Base-by-base conservation (phyloP, 64 coral and sea anemone genomes). In the Cladopsammia gracilis region DNA sequence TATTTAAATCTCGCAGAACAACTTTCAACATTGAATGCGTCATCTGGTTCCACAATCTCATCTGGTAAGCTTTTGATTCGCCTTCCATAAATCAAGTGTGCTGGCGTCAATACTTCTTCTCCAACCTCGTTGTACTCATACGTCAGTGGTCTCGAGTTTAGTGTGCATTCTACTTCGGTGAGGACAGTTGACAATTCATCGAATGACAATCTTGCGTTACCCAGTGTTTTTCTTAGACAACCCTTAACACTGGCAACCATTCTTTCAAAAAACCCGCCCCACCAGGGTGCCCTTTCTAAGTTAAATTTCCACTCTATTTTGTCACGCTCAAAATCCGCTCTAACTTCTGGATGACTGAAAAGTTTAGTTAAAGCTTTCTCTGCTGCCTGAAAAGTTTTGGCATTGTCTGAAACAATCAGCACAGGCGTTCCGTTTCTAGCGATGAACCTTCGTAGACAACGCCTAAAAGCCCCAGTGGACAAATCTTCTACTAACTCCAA, bases 91-190 rank as follows among this genome's bases (percentile, higher is more conserved):
- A n/a, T n/a, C n/a, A n/a, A n/a, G n/a, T n/a, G n/a, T n/a, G n/a
- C n/a, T n/a, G n/a, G n/a, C n/a, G n/a, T n/a, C n/a, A n/a, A n/a
- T n/a, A n/a, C n/a, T n/a, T n/a, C n/a, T n/a, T n/a, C n/a, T n/a
- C n/a, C n/a, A 76, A 89, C 87, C 68, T 89, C 87, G 25, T 61
- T 77, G 62, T 89, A 89, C 87, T 75, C 87, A 46, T 89, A 76
- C 12, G 71, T 76, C 54, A 89, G 56, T 14, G 71, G 71, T 57
- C 87, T 89, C 23, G 48, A n/a, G n/a, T 89, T 89, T 25, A 76
- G 70, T 54, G 86, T 89, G 10, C 44, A 49, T 76, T 89, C 86
- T 48, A 75, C 70, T 50, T 89, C 86, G 42, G 61, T 50, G 52
- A 89, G 61, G 24, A 89, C 69, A 53, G 86, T 89, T 25, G 52